Evolutionary conservation across 2,113 vertebrate species (phyloP).

Genomic region (Bagarius yarrelli): DNA sequence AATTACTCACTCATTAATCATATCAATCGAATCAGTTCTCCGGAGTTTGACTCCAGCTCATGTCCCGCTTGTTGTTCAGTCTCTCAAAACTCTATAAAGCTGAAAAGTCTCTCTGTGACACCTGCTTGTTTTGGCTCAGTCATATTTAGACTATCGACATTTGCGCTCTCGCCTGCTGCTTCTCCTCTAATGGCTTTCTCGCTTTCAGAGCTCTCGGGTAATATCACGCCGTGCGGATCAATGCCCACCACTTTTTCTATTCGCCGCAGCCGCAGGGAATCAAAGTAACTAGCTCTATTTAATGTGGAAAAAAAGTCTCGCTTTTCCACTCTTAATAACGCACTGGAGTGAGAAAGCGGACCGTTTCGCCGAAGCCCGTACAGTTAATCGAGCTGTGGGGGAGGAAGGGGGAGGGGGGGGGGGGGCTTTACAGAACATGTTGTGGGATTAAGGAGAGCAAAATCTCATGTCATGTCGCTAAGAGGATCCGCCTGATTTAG

Average conservation of each 20-base stretch:
- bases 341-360: background rate
- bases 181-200: conserved; percentile 38
- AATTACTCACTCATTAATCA: background rate
- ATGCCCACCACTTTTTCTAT: conserved; percentile 32
- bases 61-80: background rate
- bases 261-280: conserved; percentile 16
- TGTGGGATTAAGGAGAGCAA: background rate
- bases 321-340: conserved; percentile 10
- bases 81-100: conserved; percentile 10
- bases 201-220: conserved; percentile 18
- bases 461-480: background rate
- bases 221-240: conserved; percentile 30
- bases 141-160: conserved; percentile 22
- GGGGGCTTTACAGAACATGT: background rate
- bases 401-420: too few relatives aligned
- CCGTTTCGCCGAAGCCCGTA: background rate
- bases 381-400: background rate
- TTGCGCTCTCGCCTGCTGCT: conserved; percentile 18
- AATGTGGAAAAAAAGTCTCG: background rate
- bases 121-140: conserved; percentile 31
- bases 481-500: background rate
- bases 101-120: background rate
- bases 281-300: conserved; percentile 27
- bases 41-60: background rate
- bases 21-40: background rate